These are phyloP conservation scores for Xiphias gladius DNA, from an alignment of 2,113 vertebrate species.

Conservation along the genomic window DNA sequence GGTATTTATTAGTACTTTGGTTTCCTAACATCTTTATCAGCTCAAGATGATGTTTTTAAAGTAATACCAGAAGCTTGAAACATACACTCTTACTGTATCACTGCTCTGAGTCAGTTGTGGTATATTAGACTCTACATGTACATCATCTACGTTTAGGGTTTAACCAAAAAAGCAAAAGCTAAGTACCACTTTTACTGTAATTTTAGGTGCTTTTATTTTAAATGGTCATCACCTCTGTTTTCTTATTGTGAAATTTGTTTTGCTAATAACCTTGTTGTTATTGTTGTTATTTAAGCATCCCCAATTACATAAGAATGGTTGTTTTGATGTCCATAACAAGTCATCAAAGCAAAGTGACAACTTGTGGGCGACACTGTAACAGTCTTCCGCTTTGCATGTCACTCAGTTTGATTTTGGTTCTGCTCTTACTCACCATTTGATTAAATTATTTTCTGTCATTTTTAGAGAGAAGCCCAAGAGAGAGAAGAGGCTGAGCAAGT, in stretches of 20 bases:
- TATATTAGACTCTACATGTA: not conserved
- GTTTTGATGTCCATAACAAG: not conserved
- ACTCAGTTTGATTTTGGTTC: not conserved
- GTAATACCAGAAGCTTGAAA: not conserved
- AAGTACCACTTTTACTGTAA: not conserved
- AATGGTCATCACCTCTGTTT: not conserved
- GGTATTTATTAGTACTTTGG: not conserved
- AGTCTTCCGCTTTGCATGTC: not conserved
- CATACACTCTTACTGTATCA: not conserved
- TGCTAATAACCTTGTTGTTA: not conserved
- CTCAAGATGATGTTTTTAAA: not conserved
- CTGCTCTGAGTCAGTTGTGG: not conserved
- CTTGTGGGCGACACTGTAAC: not conserved
- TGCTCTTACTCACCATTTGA: constrained; percentile 1
- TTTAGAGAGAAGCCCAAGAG: constrained; percentile 97
- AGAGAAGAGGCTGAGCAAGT: constrained; percentile 97
- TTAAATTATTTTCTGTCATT: constrained; percentile 18
- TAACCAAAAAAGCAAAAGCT: not conserved
- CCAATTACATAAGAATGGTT: not conserved
- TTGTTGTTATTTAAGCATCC: not conserved
- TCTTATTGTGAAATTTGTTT: not conserved
- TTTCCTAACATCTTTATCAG: not conserved
- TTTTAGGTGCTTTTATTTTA: not conserved
- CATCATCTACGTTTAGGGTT: not conserved
- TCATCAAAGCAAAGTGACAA: not conserved